Evolutionary conservation across 1,140 invertebrate species (phyloP), one percentile per base, ranked within the genome.

Genomic region (Camponotus pennsylvanicus): DNA sequence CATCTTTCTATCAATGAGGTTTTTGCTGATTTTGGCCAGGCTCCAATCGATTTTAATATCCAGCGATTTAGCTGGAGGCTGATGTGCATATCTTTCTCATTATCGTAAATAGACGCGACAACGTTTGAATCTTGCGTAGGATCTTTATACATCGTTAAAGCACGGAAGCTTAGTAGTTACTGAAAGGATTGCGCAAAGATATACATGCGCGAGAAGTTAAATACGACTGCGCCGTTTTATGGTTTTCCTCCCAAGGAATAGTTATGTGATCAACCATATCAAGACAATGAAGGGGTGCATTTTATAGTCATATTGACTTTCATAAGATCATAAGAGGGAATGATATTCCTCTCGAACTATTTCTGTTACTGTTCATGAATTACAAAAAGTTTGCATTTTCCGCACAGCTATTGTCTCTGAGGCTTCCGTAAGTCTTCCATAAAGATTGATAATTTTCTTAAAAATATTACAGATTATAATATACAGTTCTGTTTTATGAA

Each of bases 11-110:
- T 0, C 15, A 0, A 11, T 0, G 84, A 76, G 3, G 13, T 9
- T 0, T 61, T 1, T 13, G 7, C 6, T 0, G 61, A 61, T 0
- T 37, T 37, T 11, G 89, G 86, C 89, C 90, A 91, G 0, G 63
- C 61, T 21, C 89, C 90, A 27, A 91, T 59, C 0, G 88, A 61
- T 27, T 84, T 85, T 11, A 91, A 18, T 3, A 90, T 34, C 89
- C 79, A 89, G 2, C 86, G 85, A 21, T 49, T 86, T 34, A 71
- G 69, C 21, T 78, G 61, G 1, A 90, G 75, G 15, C 84, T 90
- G 0, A 89, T 34, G 2, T 76, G 63, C 15, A 82, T n/a, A 21
- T 87, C 0, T 18, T 21, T 52, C n/a, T 27, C 0, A 1, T 77
- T 52, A 0, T 88, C 57, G 9, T 49, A 18, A 2, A 37, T 34